Percentiles rank a stretch among this genome's conserved stretches.
Evolutionary conservation across 2,888 invertebrate genomes (phyloP).

Genomic region (Caenorhabditis sp.): DNA sequence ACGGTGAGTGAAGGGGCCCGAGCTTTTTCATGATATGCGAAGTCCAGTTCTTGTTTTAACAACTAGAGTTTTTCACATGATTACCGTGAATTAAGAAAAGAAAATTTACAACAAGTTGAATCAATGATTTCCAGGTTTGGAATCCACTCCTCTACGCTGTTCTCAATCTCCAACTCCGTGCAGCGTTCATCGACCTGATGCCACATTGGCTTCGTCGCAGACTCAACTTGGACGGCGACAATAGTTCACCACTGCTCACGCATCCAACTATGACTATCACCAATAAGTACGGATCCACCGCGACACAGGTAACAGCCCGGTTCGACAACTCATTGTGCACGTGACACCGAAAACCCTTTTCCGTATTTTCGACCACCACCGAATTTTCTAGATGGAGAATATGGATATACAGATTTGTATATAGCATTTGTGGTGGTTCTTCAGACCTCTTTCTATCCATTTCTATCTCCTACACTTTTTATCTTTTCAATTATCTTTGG

Average conservation of each 20-base stretch:
- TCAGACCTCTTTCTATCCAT: constrained; percentile 12
- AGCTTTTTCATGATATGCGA: too few species aligned
- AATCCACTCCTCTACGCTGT: constrained; percentile 81
- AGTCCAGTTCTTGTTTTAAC: too few species aligned
- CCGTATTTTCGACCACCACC: constrained; percentile 14
- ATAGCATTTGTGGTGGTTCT: constrained; percentile 51
- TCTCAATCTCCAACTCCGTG: constrained; percentile 81
- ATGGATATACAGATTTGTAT: not conserved
- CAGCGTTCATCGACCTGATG: constrained; percentile 81
- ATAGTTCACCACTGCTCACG: constrained; percentile 57
- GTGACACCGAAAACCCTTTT: constrained; percentile 22
- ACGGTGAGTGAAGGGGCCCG: constrained; percentile 68
- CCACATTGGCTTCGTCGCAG: constrained; percentile 73
- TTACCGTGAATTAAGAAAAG: too few species aligned
- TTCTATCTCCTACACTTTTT: constrained; percentile 14
- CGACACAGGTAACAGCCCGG: constrained; percentile 66
- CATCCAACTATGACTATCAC: constrained; percentile 61
- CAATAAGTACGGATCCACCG: constrained; percentile 67
- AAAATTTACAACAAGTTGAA: too few species aligned
- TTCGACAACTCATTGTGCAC: constrained; percentile 55
- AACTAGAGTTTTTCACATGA: too few species aligned
- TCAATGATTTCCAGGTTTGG: constrained; percentile 75
- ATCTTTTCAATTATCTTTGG: not conserved
- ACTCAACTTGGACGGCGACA: constrained; percentile 52
- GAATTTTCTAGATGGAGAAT: not conserved